phyloP scores from a whole-genome alignment of 2,113 vertebrate genomes.

The Pseudorhombus dupliciocellatus region DNA sequence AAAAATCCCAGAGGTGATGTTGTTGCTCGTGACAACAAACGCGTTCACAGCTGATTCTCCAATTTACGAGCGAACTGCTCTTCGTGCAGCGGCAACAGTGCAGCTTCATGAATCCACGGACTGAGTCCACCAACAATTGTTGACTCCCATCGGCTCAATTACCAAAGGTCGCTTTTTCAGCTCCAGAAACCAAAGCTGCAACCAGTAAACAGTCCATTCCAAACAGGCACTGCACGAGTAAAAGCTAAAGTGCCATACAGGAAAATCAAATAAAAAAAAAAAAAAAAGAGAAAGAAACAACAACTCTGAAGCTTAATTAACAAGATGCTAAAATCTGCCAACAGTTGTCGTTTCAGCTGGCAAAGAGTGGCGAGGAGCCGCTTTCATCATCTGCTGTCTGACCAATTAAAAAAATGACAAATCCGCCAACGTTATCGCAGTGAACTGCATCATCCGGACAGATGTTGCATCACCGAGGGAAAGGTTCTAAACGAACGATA shows the following conservation, averaged over 20 bases:
- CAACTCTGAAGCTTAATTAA: background rate
- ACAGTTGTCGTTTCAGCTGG: background rate
- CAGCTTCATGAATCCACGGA: too few relatives aligned
- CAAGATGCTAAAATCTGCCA: background rate
- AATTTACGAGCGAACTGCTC: background rate
- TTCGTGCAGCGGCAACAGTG: background rate
- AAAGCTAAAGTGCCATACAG: background rate
- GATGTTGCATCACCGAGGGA: background rate
- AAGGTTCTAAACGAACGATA: background rate
- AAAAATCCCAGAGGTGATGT: too few relatives aligned
- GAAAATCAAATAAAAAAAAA: background rate
- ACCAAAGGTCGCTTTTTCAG: background rate
- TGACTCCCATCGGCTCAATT: background rate
- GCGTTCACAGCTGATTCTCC: too few relatives aligned
- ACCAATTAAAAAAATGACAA: background rate
- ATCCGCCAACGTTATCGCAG: background rate
- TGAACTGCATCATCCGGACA: background rate
- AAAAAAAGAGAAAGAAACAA: background rate
- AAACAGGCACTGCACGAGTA: background rate
- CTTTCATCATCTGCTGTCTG: background rate
- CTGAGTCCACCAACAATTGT: too few relatives aligned
- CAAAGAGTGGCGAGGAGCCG: background rate
- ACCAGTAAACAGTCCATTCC: too few relatives aligned
- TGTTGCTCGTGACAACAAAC: too few relatives aligned
- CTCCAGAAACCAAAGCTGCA: too few relatives aligned